Conservation (phyloP, 2,888 invertebrate species). For the Dicycla oo region DNA sequence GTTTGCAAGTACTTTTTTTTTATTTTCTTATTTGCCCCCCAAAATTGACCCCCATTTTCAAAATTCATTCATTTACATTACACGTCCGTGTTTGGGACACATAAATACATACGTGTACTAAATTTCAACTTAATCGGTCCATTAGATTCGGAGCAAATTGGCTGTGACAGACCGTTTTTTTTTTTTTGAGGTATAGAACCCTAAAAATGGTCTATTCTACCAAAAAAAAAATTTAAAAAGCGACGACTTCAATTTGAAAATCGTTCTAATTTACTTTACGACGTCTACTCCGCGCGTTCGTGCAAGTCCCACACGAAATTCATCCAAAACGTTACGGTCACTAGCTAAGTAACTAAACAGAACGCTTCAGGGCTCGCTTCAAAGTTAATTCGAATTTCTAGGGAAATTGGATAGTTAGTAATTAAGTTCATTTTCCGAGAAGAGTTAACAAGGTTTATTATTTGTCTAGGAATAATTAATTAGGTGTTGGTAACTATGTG, state of each 20-base stretch:
- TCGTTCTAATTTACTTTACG: background rate
- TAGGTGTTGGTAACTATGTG: background rate
- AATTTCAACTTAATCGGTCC: too few relatives aligned
- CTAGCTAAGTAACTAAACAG: slow-evolving; percentile 44
- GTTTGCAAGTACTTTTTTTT: too few relatives aligned
- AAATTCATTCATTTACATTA: too few relatives aligned
- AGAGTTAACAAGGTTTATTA: slow-evolving; percentile 19
- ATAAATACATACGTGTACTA: too few relatives aligned
- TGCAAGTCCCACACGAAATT: slow-evolving; percentile 24
- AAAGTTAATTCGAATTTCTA: slow-evolving; percentile 40
- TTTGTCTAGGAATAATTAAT: slow-evolving; percentile 2
- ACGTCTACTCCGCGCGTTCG: background rate
- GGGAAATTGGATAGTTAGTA: slow-evolving; percentile 25
- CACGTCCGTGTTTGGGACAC: too few relatives aligned
- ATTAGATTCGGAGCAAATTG: too few relatives aligned
- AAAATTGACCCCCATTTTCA: too few relatives aligned
- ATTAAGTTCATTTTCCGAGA: slow-evolving; percentile 23
- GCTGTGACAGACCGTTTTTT: too few relatives aligned
- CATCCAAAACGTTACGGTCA: slow-evolving; percentile 51
- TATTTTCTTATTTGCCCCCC: too few relatives aligned
- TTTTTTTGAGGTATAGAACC: too few relatives aligned
- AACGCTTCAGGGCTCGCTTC: slow-evolving; percentile 21
- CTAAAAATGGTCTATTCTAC: too few relatives aligned
- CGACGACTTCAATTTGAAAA: background rate
- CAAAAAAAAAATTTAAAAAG: too few relatives aligned